These are phyloP conservation scores for Zosterops hypoxanthus DNA, from an alignment of 2,113 vertebrate species.

Conservation along the genomic window DNA sequence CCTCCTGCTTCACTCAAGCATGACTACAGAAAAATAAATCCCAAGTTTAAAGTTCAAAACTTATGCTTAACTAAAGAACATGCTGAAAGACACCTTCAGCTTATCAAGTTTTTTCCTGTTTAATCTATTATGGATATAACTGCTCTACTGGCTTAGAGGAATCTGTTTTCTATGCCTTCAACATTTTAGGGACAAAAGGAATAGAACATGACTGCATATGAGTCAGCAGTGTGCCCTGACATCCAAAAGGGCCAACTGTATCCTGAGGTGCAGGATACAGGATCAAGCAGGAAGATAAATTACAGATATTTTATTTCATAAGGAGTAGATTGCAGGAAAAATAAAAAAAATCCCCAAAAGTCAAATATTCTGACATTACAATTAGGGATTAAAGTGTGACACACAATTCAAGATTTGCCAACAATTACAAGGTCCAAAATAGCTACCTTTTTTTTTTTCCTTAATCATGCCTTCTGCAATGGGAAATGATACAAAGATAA, in stretches of 20 bases:
- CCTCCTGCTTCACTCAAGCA: neutral
- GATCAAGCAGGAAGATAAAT: neutral
- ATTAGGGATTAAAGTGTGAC: neutral
- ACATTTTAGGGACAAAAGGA: neutral
- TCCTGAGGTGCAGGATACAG: neutral
- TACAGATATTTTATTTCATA: neutral
- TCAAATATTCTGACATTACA: neutral
- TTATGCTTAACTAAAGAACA: neutral
- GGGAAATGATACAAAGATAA: neutral
- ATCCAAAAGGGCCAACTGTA: neutral
- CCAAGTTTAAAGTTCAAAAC: neutral
- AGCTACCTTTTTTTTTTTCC: neutral
- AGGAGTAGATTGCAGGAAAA: neutral
- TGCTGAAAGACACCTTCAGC: neutral
- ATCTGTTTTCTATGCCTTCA: neutral
- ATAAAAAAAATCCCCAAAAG: neutral
- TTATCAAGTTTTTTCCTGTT: neutral
- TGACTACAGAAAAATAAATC: neutral
- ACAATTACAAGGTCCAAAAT: neutral
- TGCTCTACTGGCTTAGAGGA: neutral
- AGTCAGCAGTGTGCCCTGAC: neutral
- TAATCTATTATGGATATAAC: neutral
- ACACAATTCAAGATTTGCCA: neutral
- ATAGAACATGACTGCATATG: neutral
- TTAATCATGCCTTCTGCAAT: neutral